Evolutionary conservation across 2,888 invertebrate species (phyloP).

Genomic region (Liposcelis brunnea): DNA sequence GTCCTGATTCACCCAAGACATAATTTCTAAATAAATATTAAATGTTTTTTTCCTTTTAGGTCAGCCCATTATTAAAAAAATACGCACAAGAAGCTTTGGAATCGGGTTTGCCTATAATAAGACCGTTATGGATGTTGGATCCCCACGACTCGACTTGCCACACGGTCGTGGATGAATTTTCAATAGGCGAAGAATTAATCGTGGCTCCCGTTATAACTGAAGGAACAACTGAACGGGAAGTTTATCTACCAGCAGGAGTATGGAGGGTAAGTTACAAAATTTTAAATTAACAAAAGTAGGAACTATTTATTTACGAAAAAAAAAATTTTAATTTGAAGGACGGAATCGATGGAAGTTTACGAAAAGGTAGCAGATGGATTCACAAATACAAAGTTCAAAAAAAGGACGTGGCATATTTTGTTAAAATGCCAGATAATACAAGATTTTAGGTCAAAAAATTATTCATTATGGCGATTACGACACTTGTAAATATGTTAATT

Average conservation of each 20-base stretch:
- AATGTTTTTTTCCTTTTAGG: conserved; percentile 32
- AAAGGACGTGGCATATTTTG: conserved; percentile 66
- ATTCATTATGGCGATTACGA: too few relatives aligned
- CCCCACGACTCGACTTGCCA: conserved; percentile 62
- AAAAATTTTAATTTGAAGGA: conserved; percentile 31
- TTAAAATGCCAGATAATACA: conserved; percentile 68
- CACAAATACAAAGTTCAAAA: conserved; percentile 68
- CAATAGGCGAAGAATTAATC: conserved; percentile 74
- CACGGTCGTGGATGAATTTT: conserved; percentile 67
- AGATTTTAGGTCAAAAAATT: conserved; percentile 37
- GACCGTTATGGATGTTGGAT: conserved; percentile 81
- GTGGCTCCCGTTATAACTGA: conserved; percentile 71
- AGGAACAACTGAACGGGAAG: conserved; percentile 52
- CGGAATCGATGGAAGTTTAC: conserved; percentile 67
- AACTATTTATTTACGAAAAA: background rate
- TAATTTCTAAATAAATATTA: too few relatives aligned
- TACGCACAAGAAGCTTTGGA: conserved; percentile 63
- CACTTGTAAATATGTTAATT: too few relatives aligned
- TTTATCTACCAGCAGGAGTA: conserved; percentile 77
- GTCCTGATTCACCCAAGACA: background rate
- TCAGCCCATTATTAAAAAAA: conserved; percentile 57
- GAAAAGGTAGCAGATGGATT: conserved; percentile 81
- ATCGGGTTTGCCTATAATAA: conserved; percentile 64
- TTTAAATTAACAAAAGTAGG: background rate
- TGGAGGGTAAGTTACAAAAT: conserved; percentile 44